phyloP scores from a whole-genome alignment of 2,888 invertebrate genomes.

The Conomelus anceps region DNA sequence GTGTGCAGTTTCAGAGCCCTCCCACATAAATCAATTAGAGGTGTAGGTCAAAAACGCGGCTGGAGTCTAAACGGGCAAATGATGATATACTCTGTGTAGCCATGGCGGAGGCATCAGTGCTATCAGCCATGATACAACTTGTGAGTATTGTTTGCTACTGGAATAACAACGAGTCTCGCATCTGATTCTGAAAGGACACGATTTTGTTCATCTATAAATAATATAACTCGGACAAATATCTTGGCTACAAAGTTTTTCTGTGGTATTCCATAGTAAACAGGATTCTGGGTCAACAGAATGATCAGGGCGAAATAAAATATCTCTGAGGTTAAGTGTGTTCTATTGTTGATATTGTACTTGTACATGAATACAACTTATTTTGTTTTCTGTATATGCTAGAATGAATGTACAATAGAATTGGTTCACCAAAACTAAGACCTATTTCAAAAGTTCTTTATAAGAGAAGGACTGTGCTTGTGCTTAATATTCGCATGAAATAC shows the following conservation, averaged over 20 bases:
- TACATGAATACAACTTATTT: no score
- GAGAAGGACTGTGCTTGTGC: no score
- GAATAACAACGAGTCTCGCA: not conserved
- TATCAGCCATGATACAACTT: not conserved
- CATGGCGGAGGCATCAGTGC: not conserved
- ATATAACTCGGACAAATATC: not conserved
- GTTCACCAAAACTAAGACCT: no score
- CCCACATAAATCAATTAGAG: not conserved
- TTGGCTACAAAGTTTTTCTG: not conserved
- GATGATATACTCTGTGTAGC: not conserved
- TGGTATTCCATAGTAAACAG: not conserved
- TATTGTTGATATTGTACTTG: not conserved
- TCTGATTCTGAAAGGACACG: not conserved
- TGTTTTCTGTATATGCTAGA: no score
- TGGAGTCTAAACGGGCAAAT: not conserved
- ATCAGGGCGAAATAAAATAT: not conserved
- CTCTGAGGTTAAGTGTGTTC: not conserved
- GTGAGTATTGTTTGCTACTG: not conserved
- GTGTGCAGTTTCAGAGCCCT: not conserved
- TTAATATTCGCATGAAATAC: no score
- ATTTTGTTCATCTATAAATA: not conserved
- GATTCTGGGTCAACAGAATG: not conserved
- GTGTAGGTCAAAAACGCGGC: not conserved
- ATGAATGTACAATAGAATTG: no score
- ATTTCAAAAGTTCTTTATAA: no score